phyloP scores from a whole-genome alignment of 1,140 invertebrate genomes.

The Colletes latitarsis region DNA sequence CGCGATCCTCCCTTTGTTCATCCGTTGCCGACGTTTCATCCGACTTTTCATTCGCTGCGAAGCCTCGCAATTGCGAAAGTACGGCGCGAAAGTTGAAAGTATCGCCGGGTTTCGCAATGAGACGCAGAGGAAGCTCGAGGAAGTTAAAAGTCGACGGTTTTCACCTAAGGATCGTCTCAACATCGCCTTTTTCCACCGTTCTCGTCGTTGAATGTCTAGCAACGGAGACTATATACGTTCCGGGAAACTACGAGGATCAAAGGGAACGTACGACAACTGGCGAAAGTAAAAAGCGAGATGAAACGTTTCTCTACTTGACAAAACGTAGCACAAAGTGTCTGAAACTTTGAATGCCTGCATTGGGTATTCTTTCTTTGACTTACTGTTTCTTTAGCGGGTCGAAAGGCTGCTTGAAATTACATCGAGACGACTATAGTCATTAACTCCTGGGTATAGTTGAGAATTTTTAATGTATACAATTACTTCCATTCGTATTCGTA shows the following conservation, averaged over 20 bases:
- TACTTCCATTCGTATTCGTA: no score
- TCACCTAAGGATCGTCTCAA: conserved; percentile 3
- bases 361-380: no score
- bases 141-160: conserved; percentile 18
- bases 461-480: no score
- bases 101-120: not conserved
- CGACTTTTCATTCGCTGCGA: conserved; percentile 6
- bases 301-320: not conserved
- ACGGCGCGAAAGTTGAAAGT: not conserved
- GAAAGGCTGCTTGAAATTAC: no score
- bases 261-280: not conserved
- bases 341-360: no score
- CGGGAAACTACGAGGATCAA: not conserved
- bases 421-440: no score
- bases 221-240: not conserved
- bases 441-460: no score
- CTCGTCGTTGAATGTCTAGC: not conserved
- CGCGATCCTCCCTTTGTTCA: conserved; percentile 2
- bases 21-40: not conserved
- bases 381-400: no score
- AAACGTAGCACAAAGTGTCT: no score
- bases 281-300: not conserved
- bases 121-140: no score
- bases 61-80: not conserved
- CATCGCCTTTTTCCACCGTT: not conserved